Conservation (phyloP, 2,797 vertebrate genomes). For the Myotis daubentonii region DNA sequence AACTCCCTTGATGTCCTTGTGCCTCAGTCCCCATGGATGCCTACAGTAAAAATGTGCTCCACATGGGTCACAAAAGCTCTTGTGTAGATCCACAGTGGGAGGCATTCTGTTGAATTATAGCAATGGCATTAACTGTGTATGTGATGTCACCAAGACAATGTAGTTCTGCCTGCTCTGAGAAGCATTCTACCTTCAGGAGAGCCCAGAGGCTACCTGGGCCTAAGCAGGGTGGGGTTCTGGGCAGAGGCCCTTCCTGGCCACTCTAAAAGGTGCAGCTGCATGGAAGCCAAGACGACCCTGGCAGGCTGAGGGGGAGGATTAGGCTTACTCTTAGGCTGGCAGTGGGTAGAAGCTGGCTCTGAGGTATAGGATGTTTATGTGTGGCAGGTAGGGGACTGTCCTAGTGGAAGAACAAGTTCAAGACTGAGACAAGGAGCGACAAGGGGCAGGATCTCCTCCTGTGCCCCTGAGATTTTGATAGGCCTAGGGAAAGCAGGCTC, state of each 20-base stretch:
- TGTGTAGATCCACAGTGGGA: neutral
- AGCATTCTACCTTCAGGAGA: neutral
- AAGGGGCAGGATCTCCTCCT: neutral
- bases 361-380: neutral
- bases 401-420: neutral
- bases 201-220: neutral
- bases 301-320: rapidly evolving
- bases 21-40: neutral
- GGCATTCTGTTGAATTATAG: neutral
- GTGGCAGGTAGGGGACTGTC: neutral
- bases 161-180: neutral
- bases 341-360: neutral
- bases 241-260: neutral
- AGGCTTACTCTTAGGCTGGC: neutral
- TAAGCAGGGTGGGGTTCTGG: neutral
- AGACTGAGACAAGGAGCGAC: neutral
- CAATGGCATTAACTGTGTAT: neutral
- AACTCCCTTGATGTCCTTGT: neutral
- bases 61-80: neutral
- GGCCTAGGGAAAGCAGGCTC: neutral
- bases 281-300: neutral
- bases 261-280: neutral
- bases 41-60: neutral
- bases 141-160: neutral
- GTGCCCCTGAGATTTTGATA: neutral